These are phyloP conservation scores for Tetheella fluctuosa DNA, from an alignment of 2,888 invertebrate genomes.

Conservation along the genomic window DNA sequence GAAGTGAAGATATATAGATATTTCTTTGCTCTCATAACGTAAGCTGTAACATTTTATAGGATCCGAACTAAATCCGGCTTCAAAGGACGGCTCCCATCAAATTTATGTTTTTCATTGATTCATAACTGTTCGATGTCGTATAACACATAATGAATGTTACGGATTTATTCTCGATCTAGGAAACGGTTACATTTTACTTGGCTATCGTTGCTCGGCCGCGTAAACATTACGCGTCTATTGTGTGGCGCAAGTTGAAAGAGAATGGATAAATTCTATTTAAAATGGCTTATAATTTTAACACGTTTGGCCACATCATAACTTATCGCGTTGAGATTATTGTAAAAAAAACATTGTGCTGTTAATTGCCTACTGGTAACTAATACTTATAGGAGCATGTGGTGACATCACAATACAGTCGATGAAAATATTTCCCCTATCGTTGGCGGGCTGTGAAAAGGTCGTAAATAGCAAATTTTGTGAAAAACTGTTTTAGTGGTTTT, in stretches of 20 bases:
- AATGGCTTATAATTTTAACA: too few relatives aligned
- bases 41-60: constrained; percentile 3
- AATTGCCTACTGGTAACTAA: too few relatives aligned
- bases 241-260: constrained; percentile 45
- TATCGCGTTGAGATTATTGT: too few relatives aligned
- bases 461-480: too few relatives aligned
- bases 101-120: constrained; percentile 13
- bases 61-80: constrained; percentile 8
- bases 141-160: constrained; percentile 67
- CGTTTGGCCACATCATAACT: too few relatives aligned
- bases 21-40: neutral
- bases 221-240: constrained; percentile 66
- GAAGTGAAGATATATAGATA: neutral
- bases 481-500: too few relatives aligned
- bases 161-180: constrained; percentile 66
- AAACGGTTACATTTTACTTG: constrained; percentile 75
- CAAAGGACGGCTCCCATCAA: constrained; percentile 9
- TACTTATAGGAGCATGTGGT: too few relatives aligned
- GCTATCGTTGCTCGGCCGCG: constrained; percentile 58
- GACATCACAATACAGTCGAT: too few relatives aligned
- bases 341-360: too few relatives aligned
- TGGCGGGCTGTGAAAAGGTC: too few relatives aligned
- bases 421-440: too few relatives aligned
- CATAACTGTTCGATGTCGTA: constrained; percentile 62
- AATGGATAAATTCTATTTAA: too few relatives aligned